phyloP scores from a whole-genome alignment of 2,888 invertebrate genomes.

The Drosophila histrio region DNA sequence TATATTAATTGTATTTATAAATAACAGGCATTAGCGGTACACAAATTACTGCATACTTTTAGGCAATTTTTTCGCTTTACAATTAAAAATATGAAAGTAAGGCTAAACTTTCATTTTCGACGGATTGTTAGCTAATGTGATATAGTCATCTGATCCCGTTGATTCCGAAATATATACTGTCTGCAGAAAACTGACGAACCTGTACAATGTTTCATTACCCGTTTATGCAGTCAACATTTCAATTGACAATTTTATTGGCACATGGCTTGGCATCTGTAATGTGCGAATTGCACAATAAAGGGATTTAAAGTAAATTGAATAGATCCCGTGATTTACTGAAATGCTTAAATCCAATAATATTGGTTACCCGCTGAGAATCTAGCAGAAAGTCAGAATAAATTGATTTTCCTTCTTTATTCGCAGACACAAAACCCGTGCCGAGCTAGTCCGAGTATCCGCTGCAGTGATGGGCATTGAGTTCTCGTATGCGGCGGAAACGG shows the following conservation, averaged over 20 bases:
- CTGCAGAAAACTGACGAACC: too few species aligned
- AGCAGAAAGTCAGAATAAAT: slow-evolving; percentile 1
- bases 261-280: neutral
- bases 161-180: too few species aligned
- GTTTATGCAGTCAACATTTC: too few species aligned
- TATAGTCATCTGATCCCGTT: too few species aligned
- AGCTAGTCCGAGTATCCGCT: slow-evolving; percentile 94
- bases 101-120: too few species aligned
- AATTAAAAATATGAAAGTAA: too few species aligned
- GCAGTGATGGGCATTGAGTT: slow-evolving; percentile 99
- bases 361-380: slow-evolving; percentile 1
- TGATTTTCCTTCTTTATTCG: slow-evolving; percentile 10
- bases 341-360: slow-evolving; percentile 22
- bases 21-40: too few species aligned
- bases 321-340: neutral
- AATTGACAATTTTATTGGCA: neutral
- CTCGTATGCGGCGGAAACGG: slow-evolving; percentile 98
- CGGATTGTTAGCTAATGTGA: too few species aligned
- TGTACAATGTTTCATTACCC: too few species aligned
- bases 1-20: too few species aligned
- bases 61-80: too few species aligned
- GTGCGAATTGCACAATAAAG: slow-evolving; percentile 3
- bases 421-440: slow-evolving; percentile 91
- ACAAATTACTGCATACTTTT: too few species aligned
- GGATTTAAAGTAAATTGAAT: slow-evolving; percentile 21